Evolutionary conservation across 2,888 invertebrate genomes (phyloP).

Genomic region (Macaria notata): DNA sequence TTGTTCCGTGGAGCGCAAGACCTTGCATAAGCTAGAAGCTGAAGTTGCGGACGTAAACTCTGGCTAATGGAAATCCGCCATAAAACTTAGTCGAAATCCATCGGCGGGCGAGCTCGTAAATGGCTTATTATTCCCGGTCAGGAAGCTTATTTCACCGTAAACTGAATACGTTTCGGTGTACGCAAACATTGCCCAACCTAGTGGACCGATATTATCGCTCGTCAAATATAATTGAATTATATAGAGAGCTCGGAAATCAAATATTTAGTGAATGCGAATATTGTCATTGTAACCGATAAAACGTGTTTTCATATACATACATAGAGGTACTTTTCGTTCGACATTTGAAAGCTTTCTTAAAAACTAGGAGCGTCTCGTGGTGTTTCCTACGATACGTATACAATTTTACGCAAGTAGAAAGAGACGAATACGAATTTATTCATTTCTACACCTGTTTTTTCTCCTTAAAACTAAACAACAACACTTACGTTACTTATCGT

Average conservation of each 20-base stretch:
- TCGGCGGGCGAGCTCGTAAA: slow-evolving; percentile 31
- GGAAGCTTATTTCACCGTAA: slow-evolving; percentile 32
- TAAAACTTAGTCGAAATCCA: slow-evolving; percentile 35
- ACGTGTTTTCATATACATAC: too few relatives aligned
- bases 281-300: too few relatives aligned
- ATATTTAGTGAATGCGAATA: too few relatives aligned
- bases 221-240: slow-evolving; percentile 20
- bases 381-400: too few relatives aligned
- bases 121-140: slow-evolving; percentile 30
- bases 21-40: slow-evolving; percentile 13
- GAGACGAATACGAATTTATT: too few relatives aligned
- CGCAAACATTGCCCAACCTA: slow-evolving; percentile 17
- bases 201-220: slow-evolving; percentile 18
- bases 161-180: slow-evolving; percentile 25
- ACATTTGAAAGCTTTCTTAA: too few relatives aligned
- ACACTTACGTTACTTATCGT: too few relatives aligned
- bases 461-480: too few relatives aligned
- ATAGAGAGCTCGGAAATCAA: background rate
- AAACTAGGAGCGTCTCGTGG: too few relatives aligned
- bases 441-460: too few relatives aligned
- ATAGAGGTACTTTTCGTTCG: too few relatives aligned
- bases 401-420: too few relatives aligned
- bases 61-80: slow-evolving; percentile 34
- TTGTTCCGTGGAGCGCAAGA: slow-evolving; percentile 6
- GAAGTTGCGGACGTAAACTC: slow-evolving; percentile 24